Conservation (phyloP, 92 coral and sea anemone genomes). For the Siderastrea radians region DNA sequence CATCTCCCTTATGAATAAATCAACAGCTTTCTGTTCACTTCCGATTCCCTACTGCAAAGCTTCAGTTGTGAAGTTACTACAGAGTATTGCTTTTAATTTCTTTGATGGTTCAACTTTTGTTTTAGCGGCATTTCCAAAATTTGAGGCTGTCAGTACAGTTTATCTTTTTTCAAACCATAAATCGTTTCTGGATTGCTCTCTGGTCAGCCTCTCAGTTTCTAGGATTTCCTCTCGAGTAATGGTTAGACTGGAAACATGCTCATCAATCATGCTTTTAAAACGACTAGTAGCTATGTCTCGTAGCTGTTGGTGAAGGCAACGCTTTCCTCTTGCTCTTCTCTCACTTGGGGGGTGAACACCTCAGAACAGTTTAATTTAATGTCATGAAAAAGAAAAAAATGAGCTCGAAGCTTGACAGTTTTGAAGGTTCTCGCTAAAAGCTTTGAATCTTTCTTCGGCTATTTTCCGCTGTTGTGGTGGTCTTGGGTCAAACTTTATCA, state of each 20-base stretch:
- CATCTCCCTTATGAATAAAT: constrained; percentile 14
- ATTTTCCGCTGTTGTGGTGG: constrained; percentile 25
- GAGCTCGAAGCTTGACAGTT: constrained; percentile 29
- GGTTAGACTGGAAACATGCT: not conserved
- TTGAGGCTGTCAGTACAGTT: constrained; percentile 45
- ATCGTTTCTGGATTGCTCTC: constrained; percentile 49
- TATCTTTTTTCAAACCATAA: constrained; percentile 59
- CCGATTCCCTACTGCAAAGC: constrained; percentile 15
- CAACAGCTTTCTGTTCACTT: constrained; percentile 20
- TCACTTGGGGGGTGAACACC: not conserved
- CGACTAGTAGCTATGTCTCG: constrained; percentile 48
- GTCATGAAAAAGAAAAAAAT: constrained; percentile 42
- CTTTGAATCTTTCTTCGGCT: constrained; percentile 8
- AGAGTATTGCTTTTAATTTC: constrained; percentile 13
- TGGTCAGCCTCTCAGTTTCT: constrained; percentile 16
- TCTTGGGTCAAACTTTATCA: constrained; percentile 58
- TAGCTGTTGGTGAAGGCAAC: constrained; percentile 21
- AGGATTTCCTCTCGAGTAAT: constrained; percentile 30
- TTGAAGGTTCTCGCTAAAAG: constrained; percentile 8
- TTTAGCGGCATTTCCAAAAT: constrained; percentile 19
- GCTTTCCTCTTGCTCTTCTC: not conserved
- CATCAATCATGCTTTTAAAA: not conserved
- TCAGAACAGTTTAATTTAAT: constrained; percentile 22
- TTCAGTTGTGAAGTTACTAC: constrained; percentile 12
- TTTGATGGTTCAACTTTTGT: not conserved